Base-by-base conservation (phyloP, 2,797 vertebrate genomes). In the Podargus strigoides region DNA sequence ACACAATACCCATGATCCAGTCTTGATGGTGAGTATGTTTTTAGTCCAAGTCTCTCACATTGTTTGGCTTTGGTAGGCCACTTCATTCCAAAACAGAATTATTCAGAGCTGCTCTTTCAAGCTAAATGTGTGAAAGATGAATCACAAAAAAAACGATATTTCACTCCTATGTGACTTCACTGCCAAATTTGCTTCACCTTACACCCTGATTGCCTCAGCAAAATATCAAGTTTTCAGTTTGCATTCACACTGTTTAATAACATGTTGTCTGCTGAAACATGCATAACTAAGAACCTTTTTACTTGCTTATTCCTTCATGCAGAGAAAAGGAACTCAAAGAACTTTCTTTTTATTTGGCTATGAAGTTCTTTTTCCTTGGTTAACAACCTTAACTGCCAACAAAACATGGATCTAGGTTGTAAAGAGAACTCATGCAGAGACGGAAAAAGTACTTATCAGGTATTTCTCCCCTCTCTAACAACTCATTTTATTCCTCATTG, bases 141-240 rank as follows among this genome's bases (percentile, higher is more conserved):
- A 75, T 66, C 39, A 69, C 34, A 82, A 79, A 53, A 47, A 19
- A 56, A 1, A 58, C 19, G 17, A 34, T 39, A 30, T 73, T 58
- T 83, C 60, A 30, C 39, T 60, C 24, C 37, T n/a, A 74, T 74
- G 58, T 89, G 84, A 82, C 42, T 90, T 87, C 39, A 41, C 39
- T 55, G 80, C 46, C 92, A 89, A 69, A 46, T 86, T 82, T 69
- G 72, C 60, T 76, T 89, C 83, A 85, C 89, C 63, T 82, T 85
- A 27, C 14, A 78, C 80, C 47, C 84, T 15, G 9, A 69, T 9
- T 78, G 14, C 50, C 73, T 76, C 58, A 62, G 74, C 24, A 87
- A 91, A 88, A 88, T 55, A 62, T 11, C 58, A 69, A 62, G 41
- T 68, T 93, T 87, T 87, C 86, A 72, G 86, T 86, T 90, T 84